Evolutionary conservation across 2,888 invertebrate species (phyloP), one percentile per base, ranked within the genome.

Genomic region (Orchesellides sinensis): DNA sequence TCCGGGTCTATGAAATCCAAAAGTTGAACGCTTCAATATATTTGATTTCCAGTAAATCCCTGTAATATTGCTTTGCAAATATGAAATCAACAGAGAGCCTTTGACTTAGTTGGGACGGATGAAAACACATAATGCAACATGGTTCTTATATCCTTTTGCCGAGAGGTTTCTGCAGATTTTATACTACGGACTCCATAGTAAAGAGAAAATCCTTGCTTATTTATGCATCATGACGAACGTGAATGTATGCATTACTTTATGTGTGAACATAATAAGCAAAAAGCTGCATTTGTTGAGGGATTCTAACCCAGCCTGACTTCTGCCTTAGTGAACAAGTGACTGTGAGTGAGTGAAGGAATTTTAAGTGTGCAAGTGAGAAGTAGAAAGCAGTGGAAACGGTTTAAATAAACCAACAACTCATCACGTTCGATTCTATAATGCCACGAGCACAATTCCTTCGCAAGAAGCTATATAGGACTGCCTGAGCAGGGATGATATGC

Each of bases 401-500:
- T 75, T 66, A 66, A 75, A 66, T 56, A 75, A 54, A 75, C 75
- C 65, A 56, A 75, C 66, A 54, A 75, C 66, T 75, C 75, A 75
- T 75, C 75, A 75, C 54, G 66, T 66, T 56, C 66, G 52, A 54
- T 66, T 66, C 66, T 32, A 54, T 56, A 65, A 66, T 68, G 75
- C 66, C 66, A 56, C 17, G 21, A 66, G 66, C 66, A 75, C 54
- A 45, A 56, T 35, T 72, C 40, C 21, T 32, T 32, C 32, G 10
- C 32, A 10, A 32, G 6, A 32, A 32, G 32, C 5, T 10, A 32
- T 10, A 32, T 32, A 32, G 6, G 32, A 32, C 10, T 10, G 32
- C 32, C 32, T n/a, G 32, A 6, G 6, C 10, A 6, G 32, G 32
- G 32, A 6, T 32, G 10, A 32, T 32, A 32, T 32, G 5, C 10